Evolutionary conservation across 1,140 invertebrate genomes (phyloP), one percentile per base, ranked within the genome.

Genomic region (Drosophila ogumai): DNA sequence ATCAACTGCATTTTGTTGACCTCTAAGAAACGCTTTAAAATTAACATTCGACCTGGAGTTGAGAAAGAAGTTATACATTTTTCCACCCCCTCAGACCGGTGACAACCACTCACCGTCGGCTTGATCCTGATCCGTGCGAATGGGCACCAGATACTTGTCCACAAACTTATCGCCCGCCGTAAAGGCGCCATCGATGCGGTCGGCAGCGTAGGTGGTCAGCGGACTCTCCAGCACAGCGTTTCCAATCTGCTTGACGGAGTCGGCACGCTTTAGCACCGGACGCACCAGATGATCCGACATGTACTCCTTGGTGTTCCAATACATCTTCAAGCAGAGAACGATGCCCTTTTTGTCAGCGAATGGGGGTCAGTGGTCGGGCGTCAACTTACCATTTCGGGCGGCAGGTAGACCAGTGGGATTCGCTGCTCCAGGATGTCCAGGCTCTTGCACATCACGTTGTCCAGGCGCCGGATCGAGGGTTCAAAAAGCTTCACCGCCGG

Each of bases 81-180:
- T 57, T 28, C 13, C 34, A 40, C 17, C 34, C 34, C 15, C 54
- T 0, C 12, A 15, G 17, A 5, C 19, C 32, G 8, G 32, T 9
- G 50, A 22, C 22, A 57, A 17, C 2, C 10, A 82, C 93, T 93
- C 74, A 95, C 94, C 94, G 78, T 94, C 93, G 69, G 91, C 86
- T 58, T 94, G 94, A 81, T 96, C 95, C 57, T 94, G 92, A 6
- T 94, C 93, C 82, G 71, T 80, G 10, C 94, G 94, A 15, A 94
- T 94, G 19, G 96, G 96, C 52, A 91, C 68, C 58, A 97, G 93
- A 87, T 96, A 96, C 92, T 94, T 96, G 92, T 97, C 96, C 28
- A 97, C 95, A 76, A 96, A 97, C 82, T 96, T 95, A 82, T 97
- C 96, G 43, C 96, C 96, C 22, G 95, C 95, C 75, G 95, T 94